Base-by-base conservation (phyloP, 2,797 vertebrate genomes). In the Sebastes miniatus region DNA sequence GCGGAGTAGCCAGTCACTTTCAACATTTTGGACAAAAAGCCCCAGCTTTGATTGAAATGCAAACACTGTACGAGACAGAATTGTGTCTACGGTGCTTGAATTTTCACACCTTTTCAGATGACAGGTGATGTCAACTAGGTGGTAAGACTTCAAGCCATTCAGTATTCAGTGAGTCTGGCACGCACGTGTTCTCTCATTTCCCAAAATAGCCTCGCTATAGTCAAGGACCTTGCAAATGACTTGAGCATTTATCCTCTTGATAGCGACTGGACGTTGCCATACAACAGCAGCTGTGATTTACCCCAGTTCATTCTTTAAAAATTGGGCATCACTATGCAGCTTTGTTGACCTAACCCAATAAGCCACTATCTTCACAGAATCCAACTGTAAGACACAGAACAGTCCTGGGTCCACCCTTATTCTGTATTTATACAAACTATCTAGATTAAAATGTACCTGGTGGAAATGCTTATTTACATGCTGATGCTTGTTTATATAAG, bases 161-260 rank as follows among this genome's bases (percentile, higher is more conserved):
- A 54, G n/a, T 70, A 14, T 63, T 57, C 62, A 34, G 10, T 20
- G 47, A 58, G n/a, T 31, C 18, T 18, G 25, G 13, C 13, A 47
- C 4, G 11, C 57, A 39, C 3, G 20, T 47, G 61, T 62, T 65
- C 22, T 61, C 47, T 71, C 22, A 73, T 64, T 73, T 71, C 68
- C 39, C 68, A 22, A 81, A 83, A 84, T 34, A 78, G 57, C 27
- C 66, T 31, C 20, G 59, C n/a, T 65, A n/a, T 22, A 71, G 79
- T 77, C 25, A 65, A 77, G 22, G 18, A 63, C 25, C 25, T 52
- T 63, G 68, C 4, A 57, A 70, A 56, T 11, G 36, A 22, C 25
- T 57, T 14, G 5, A 69, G 56, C 8, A 36, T 76, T 79, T 27
- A 64, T 69, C 27, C 12, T 67, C 52, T 64, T 57, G 22, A 70